Evolutionary conservation across 2,888 invertebrate genomes (phyloP).

Genomic region (Troides helena): DNA sequence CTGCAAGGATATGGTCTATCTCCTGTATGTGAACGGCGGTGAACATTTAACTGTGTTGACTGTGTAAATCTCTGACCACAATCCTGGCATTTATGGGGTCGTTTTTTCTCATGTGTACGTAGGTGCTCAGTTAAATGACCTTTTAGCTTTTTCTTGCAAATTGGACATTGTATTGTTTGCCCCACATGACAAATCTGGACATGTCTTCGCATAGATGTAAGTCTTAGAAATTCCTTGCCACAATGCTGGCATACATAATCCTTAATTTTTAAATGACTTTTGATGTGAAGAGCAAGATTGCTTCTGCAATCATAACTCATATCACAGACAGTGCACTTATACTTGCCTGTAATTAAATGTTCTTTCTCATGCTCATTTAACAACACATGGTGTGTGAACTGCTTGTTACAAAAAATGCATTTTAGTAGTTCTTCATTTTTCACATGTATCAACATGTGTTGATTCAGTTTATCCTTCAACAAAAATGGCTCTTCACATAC

Average conservation of each 20-base stretch:
- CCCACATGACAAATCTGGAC: slow-evolving; percentile 87
- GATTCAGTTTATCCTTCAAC: slow-evolving; percentile 85
- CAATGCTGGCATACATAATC: slow-evolving; percentile 90
- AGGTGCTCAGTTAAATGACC: slow-evolving; percentile 91
- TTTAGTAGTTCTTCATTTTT: slow-evolving; percentile 73
- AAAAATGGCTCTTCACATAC: slow-evolving; percentile 89
- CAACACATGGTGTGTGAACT: slow-evolving; percentile 51
- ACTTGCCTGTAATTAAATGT: slow-evolving; percentile 87
- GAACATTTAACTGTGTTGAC: slow-evolving; percentile 90
- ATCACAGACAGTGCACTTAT: slow-evolving; percentile 85
- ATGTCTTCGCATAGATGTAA: slow-evolving; percentile 88
- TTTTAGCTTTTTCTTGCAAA: slow-evolving; percentile 90
- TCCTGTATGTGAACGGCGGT: slow-evolving; percentile 91
- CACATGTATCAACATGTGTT: slow-evolving; percentile 87
- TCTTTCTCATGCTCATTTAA: slow-evolving; percentile 85
- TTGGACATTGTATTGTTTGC: slow-evolving; percentile 87
- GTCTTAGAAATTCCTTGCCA: slow-evolving; percentile 87
- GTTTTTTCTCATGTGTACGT: slow-evolving; percentile 87
- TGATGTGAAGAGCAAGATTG: slow-evolving; percentile 82
- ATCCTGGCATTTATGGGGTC: slow-evolving; percentile 88
- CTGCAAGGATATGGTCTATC: slow-evolving; percentile 90
- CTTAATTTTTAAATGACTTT: slow-evolving; percentile 86
- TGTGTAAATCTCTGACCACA: slow-evolving; percentile 91
- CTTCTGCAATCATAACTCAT: slow-evolving; percentile 85
- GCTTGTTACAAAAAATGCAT: slow-evolving; percentile 82